Evolutionary conservation across 2,888 invertebrate species (phyloP), one percentile per base, ranked within the genome.

Genomic region (Sussaba pulchella): DNA sequence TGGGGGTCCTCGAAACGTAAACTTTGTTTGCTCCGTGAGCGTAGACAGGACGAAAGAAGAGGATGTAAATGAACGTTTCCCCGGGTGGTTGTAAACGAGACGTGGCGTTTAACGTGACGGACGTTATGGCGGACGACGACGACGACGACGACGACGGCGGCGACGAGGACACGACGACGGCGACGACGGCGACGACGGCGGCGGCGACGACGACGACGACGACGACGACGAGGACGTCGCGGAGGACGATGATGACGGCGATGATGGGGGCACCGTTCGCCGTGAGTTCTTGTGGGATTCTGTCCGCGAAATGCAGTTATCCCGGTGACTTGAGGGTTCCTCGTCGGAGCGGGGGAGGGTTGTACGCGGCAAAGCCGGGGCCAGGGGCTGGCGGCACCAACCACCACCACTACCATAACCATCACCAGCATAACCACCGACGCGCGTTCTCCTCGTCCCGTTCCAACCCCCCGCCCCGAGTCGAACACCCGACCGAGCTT

Each of bases 261-360:
- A 80, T 81, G 81, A 81, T 78, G 81, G 88, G 89, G 88, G 88
- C 87, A 88, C 89, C 87, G 90, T 83, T 90, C 91, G 87, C 88
- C 88, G 89, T 89, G 91, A 91, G 90, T 91, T 91, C 91, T 91
- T 91, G 90, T 90, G 90, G 90, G 91, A 91, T 91, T 91, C 91
- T 92, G 92, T 89, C 89, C 89, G 87, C 89, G 90, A 91, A 91
- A 92, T 91, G 91, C 89, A 91, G 91, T 92, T 91, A 92, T 90
- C 90, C 89, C 86, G 85, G 88, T 87, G 91, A 89, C 88, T 89
- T 85, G 87, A 88, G 87, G 86, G 88, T 82, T 84, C 85, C 85
- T 64, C 52, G 52, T 31, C 59, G 66, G 66, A 74, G 73, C 67
- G 59, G 75, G 54, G 74, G n/a, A n/a, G n/a, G n/a, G 54, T 47